Base-by-base conservation (phyloP, 2,888 invertebrate genomes). In the Julus scanicus region DNA sequence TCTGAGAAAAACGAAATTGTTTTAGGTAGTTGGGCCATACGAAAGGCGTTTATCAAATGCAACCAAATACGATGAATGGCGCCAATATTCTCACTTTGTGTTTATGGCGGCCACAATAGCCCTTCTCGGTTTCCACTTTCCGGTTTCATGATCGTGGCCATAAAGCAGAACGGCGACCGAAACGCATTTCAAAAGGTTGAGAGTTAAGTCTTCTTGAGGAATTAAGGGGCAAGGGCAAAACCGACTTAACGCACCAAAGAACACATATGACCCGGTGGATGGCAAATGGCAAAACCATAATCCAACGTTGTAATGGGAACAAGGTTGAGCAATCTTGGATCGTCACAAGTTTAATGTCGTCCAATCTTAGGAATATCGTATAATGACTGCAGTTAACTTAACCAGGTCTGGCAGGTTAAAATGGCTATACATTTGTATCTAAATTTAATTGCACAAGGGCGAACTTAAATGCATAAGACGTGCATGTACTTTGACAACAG, bases 101-200 rank as follows among this genome's bases (percentile, higher is more conserved):
- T 71, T 71, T 71, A 71, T 71, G 29, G 29, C 71, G 71, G 71
- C 71, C 71, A 71, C 71, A 71, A 71, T 71, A 71, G 71, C 71
- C 29, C 29, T 71, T 71, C 29, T 71, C 71, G 29, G 71, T 71
- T 71, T 71, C 71, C 71, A 71, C 71, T 71, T 71, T 71, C 71
- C 71, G 71, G 20, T 71, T 71, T 9, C 71, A 71, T 29, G 71
- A 71, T 71, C 29, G 71, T 71, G 71, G 1, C 71, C 71, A 71
- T 29, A 71, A 71, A 71, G 71, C 71, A 71, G 71, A 71, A 71
- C 71, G 71, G 71, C 71, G 20, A 71, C 71, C 29, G 29, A 71
- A 71, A 9, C 71, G 8, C 71, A 71, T 29, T 71, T 71, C 8
- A 71, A n/a, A 9, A 63, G n/a, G 17, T 57, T 11, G 57, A 15